phyloP scores from a whole-genome alignment of 2,888 invertebrate genomes.

The Vanessa cardui region DNA sequence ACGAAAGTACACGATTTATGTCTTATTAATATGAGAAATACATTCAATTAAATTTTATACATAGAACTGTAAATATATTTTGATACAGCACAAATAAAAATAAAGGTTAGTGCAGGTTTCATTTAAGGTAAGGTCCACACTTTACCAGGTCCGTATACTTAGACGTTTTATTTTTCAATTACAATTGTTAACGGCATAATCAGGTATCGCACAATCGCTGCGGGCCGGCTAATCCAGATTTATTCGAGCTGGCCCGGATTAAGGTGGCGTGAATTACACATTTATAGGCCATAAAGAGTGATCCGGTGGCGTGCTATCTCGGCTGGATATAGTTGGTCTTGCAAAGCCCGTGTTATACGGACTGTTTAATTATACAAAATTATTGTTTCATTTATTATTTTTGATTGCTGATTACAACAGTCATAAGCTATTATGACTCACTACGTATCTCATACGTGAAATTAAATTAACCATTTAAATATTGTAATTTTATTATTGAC shows the following conservation, averaged over 20 bases:
- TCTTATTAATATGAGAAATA: too few species aligned
- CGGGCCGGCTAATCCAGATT: slow-evolving; percentile 80
- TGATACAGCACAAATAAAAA: not conserved
- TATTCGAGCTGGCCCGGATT: slow-evolving; percentile 78
- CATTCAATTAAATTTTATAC: too few species aligned
- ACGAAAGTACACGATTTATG: too few species aligned
- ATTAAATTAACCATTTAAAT: too few species aligned
- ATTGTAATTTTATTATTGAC: too few species aligned
- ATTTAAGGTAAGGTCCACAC: slow-evolving; percentile 20
- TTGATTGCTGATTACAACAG: too few species aligned
- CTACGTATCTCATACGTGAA: too few species aligned
- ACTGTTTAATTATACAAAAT: slow-evolving; percentile 11
- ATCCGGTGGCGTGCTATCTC: slow-evolving; percentile 75
- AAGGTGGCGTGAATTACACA: slow-evolving; percentile 82
- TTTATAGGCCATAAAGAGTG: slow-evolving; percentile 83
- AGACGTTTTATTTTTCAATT: slow-evolving; percentile 76
- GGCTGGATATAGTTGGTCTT: slow-evolving; percentile 71
- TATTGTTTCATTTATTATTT: not conserved
- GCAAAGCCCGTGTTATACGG: slow-evolving; percentile 42
- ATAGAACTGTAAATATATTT: not conserved
- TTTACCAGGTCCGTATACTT: slow-evolving; percentile 39
- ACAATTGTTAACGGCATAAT: slow-evolving; percentile 81
- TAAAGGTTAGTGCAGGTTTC: not conserved
- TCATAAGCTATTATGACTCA: too few species aligned
- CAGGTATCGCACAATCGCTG: slow-evolving; percentile 74